Conservation (phyloP, 2,113 vertebrate species). For the Vulpes lagopus region DNA sequence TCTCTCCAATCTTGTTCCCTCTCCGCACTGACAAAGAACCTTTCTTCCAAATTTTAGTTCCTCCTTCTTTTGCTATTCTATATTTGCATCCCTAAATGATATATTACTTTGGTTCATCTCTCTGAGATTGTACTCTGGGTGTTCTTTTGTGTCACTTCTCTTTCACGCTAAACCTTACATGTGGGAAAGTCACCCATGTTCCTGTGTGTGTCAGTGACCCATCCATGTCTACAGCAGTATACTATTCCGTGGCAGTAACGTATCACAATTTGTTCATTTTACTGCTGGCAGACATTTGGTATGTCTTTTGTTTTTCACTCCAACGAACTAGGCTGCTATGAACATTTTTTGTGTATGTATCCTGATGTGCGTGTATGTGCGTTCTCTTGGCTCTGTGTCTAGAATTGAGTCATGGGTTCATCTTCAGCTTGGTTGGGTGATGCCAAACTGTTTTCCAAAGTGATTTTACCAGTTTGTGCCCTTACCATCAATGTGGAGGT, state of each 20-base stretch:
- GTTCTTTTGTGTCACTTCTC: not conserved
- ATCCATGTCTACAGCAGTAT: rapidly evolving
- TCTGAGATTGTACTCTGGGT: not conserved
- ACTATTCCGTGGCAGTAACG: rapidly evolving
- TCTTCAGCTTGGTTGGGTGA: not conserved
- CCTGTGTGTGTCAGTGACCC: rapidly evolving
- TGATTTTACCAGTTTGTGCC: not conserved
- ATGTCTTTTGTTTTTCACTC: not conserved
- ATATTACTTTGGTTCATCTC: too few relatives aligned
- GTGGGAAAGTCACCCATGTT: not conserved
- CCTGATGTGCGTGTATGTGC: rapidly evolving
- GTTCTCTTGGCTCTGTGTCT: not conserved
- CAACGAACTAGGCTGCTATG: rapidly evolving
- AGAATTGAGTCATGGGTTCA: not conserved
- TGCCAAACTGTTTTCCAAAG: not conserved
- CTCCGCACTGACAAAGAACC: rapidly evolving
- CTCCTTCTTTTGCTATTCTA: not conserved
- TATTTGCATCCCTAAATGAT: rapidly evolving
- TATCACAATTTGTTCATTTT: rapidly evolving
- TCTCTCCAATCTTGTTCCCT: rapidly evolving
- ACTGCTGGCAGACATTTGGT: not conserved
- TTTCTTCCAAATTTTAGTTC: rapidly evolving
- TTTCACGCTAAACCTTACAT: rapidly evolving
- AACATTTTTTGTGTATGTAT: rapidly evolving
- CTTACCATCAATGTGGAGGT: rapidly evolving